Conservation (phyloP, 2,888 invertebrate genomes). For the Andrena flavipes region DNA sequence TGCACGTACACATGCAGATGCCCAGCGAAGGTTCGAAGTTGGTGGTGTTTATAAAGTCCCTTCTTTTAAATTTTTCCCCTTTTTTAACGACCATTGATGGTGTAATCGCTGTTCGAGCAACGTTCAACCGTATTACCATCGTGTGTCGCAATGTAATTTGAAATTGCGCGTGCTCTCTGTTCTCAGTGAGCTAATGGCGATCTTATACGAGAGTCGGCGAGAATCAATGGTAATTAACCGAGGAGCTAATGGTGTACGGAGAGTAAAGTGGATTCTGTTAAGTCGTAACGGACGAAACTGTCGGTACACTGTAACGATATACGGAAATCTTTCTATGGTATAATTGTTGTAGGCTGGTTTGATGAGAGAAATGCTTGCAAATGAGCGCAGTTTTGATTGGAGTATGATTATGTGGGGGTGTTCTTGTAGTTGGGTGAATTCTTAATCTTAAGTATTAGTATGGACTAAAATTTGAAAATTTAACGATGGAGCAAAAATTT, state of each 20-base stretch:
- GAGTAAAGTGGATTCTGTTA: not conserved
- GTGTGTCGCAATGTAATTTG: not conserved
- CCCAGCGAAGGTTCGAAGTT: not conserved
- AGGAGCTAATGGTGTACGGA: not conserved
- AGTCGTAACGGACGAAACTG: not conserved
- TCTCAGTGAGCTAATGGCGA: not conserved
- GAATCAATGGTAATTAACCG: not conserved
- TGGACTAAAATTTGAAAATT: no score
- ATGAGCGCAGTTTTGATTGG: no score
- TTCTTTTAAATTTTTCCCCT: not conserved
- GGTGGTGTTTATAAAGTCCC: conserved; percentile 11
- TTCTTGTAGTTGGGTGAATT: no score
- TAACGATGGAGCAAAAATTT: no score
- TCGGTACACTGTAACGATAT: no score
- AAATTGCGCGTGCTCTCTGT: not conserved
- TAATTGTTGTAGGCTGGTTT: no score
- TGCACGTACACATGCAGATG: conserved; percentile 49
- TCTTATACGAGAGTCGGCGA: not conserved
- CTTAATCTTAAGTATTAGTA: no score
- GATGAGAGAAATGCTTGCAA: no score
- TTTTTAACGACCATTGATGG: not conserved
- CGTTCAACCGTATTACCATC: not conserved
- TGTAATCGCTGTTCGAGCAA: not conserved
- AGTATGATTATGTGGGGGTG: no score
- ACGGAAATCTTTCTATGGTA: no score